Conservation (phyloP, 2,888 invertebrate species). For the Strigamia maritima region DNA sequence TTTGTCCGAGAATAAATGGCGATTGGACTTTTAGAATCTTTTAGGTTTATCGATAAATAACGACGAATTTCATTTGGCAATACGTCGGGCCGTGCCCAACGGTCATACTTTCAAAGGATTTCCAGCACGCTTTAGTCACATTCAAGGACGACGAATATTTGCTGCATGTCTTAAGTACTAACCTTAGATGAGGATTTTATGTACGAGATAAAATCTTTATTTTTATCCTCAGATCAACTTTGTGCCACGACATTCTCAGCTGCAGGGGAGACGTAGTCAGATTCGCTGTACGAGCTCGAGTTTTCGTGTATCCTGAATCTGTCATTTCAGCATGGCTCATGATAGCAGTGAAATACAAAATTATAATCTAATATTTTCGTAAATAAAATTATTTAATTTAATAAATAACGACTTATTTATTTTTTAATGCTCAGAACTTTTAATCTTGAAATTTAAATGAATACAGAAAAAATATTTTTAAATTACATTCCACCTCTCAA, state of each 20-base stretch:
- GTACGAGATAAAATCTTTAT: neutral
- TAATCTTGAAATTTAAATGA: neutral
- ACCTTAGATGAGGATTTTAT: neutral
- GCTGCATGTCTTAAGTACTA: constrained; percentile 50
- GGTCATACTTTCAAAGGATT: constrained; percentile 54
- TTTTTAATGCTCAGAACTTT: neutral
- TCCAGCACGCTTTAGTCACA: constrained; percentile 53
- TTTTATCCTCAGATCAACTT: constrained; percentile 15
- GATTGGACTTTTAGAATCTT: neutral
- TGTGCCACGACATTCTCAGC: constrained; percentile 33
- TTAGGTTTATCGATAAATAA: constrained; percentile 51
- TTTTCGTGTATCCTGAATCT: constrained; percentile 33
- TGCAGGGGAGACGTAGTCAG: constrained; percentile 37
- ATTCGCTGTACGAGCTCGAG: constrained; percentile 15
- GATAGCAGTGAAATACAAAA: constrained; percentile 38
- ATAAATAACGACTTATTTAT: neutral
- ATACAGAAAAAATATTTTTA: neutral
- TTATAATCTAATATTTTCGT: neutral
- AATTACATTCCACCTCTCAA: constrained; percentile 71
- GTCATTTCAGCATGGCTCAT: constrained; percentile 37
- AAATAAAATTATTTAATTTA: neutral
- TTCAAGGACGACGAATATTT: constrained; percentile 51
- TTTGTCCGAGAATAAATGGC: neutral
- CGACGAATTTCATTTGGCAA: constrained; percentile 53
- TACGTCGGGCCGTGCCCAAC: constrained; percentile 51